Conservation (phyloP, 2,888 invertebrate genomes). For the Meganola albula region DNA sequence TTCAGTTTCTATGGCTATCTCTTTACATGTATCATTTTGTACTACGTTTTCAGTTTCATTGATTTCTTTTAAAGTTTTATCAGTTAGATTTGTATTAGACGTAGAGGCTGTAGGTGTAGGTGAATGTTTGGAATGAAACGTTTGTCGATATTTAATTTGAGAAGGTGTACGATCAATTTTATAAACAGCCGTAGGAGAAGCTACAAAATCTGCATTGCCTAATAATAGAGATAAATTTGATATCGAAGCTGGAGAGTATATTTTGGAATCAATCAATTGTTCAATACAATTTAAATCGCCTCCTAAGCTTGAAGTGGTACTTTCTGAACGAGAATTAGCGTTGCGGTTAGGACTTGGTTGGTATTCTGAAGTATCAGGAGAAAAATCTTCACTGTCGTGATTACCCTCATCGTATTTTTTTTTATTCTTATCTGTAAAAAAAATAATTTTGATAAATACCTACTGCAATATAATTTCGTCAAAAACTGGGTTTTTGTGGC, state of each 20-base stretch:
- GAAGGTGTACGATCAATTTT: not conserved
- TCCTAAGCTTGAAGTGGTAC: not conserved
- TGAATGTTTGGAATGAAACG: conserved; percentile 1
- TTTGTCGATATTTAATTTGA: not conserved
- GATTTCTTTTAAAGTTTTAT: not conserved
- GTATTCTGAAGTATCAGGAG: not conserved
- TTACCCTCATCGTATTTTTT: too few species aligned
- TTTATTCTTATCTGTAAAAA: too few species aligned
- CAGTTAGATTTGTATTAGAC: not conserved
- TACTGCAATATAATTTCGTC: too few species aligned
- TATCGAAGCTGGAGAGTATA: not conserved
- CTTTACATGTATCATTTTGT: not conserved
- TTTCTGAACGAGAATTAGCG: conserved; percentile 1
- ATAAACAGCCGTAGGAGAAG: conserved; percentile 1
- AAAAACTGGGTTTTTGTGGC: too few species aligned
- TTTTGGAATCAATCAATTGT: not conserved
- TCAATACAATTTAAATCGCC: not conserved
- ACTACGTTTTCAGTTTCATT: not conserved
- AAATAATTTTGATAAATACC: too few species aligned
- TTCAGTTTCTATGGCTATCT: not conserved
- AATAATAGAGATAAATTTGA: not conserved
- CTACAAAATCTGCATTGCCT: conserved; percentile 1
- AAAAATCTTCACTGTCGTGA: not conserved
- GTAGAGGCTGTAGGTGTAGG: conserved; percentile 1
- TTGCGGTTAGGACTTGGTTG: not conserved